Evolutionary conservation across 2,113 vertebrate species (phyloP).

Genomic region (Phyllostomus hastatus): DNA sequence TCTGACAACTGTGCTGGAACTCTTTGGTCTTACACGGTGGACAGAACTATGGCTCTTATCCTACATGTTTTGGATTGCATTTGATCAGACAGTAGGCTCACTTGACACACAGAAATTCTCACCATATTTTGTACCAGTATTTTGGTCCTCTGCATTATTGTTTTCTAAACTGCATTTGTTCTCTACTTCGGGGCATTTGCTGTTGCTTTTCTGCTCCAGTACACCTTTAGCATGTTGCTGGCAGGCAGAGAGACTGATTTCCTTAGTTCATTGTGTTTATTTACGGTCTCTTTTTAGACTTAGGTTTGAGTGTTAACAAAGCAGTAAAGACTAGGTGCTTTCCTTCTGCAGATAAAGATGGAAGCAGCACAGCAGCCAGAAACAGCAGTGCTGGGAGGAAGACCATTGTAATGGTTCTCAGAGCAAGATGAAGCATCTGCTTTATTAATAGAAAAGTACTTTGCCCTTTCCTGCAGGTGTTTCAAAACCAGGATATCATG

Average conservation of each 20-base stretch:
- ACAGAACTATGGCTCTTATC: not conserved
- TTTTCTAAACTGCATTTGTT: slow-evolving; percentile 50
- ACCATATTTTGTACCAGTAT: slow-evolving; percentile 43
- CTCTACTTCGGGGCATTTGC: slow-evolving; percentile 64
- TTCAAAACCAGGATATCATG: not conserved
- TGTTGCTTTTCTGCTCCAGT: slow-evolving; percentile 52
- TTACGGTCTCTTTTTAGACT: slow-evolving; percentile 69
- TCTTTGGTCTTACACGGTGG: slow-evolving; percentile 17
- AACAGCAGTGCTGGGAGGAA: not conserved
- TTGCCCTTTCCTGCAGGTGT: slow-evolving; percentile 1
- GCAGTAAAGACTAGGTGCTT: slow-evolving; percentile 39
- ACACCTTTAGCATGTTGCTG: slow-evolving; percentile 77
- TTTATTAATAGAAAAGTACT: not conserved
- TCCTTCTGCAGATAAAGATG: not conserved
- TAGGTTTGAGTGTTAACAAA: slow-evolving; percentile 14
- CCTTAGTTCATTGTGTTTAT: slow-evolving; percentile 75
- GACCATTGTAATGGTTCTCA: slow-evolving; percentile 46
- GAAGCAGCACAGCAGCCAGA: slow-evolving; percentile 17
- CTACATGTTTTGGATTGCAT: slow-evolving; percentile 25
- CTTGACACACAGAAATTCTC: slow-evolving; percentile 58
- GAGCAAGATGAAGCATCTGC: not conserved
- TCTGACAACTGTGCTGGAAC: not conserved
- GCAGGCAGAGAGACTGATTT: slow-evolving; percentile 69
- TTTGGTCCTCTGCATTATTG: not conserved
- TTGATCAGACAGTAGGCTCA: not conserved